These are phyloP conservation scores for Petrocephalus schoutedeni DNA, from an alignment of 2,797 vertebrate species.

Conservation along the genomic window DNA sequence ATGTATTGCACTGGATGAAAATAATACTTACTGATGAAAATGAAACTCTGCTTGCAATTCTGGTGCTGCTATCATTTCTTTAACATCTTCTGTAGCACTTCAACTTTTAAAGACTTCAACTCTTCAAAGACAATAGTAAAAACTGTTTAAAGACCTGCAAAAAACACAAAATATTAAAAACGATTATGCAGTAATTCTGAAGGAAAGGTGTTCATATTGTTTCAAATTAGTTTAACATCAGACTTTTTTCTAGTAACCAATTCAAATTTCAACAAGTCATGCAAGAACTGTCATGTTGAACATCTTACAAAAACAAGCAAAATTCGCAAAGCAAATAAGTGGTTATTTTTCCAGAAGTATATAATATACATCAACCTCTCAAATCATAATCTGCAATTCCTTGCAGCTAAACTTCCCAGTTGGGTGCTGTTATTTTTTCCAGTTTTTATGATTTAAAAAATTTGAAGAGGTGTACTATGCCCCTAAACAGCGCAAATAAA, in stretches of 20 bases:
- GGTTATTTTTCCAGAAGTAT: neutral
- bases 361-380: neutral
- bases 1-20: neutral
- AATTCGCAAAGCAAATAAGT: neutral
- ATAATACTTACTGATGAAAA: constrained; percentile 82
- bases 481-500: neutral
- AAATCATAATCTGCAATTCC: neutral
- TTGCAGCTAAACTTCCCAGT: neutral
- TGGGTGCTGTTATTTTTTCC: neutral
- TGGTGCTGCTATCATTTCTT: constrained; percentile 99
- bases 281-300: neutral
- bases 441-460: neutral
- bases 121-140: constrained; percentile 66
- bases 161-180: neutral
- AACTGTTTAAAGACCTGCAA: constrained; percentile 61
- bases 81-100: constrained; percentile 94
- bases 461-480: neutral
- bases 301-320: neutral
- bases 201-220: neutral
- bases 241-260: neutral
- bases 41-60: constrained; percentile 95
- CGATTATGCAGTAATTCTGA: neutral
- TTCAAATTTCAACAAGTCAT: neutral
- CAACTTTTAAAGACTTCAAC: constrained; percentile 74
- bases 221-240: neutral